Conservation (phyloP, 2,888 invertebrate species). For the Microctonus aethiopoides region DNA sequence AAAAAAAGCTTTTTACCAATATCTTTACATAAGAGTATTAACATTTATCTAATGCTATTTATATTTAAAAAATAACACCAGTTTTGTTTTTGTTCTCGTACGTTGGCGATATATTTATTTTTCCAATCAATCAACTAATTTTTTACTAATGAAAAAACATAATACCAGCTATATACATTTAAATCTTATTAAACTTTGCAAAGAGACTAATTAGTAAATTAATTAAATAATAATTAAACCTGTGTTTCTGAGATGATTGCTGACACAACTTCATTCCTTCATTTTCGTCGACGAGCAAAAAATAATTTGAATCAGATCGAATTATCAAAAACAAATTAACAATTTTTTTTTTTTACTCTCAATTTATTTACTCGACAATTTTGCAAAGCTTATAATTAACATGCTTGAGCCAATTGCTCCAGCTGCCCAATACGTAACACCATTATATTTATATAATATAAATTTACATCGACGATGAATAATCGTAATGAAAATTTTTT, state of each 20-base stretch:
- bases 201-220: constrained; percentile 2
- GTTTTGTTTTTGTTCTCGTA: constrained; percentile 10
- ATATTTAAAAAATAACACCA: constrained; percentile 16
- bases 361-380: not conserved
- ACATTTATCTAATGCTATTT: constrained; percentile 27
- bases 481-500: not conserved
- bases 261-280: not conserved
- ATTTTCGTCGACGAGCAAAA: not conserved
- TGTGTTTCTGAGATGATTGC: constrained; percentile 11
- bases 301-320: not conserved
- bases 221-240: not conserved
- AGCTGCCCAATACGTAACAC: not conserved
- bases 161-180: not conserved
- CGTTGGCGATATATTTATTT: constrained; percentile 26
- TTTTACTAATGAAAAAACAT: not conserved
- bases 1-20: constrained; percentile 29
- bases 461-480: not conserved
- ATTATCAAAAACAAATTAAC: not conserved
- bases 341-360: not conserved
- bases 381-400: not conserved
- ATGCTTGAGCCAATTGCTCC: not conserved
- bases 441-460: not conserved
- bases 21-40: constrained; percentile 37
- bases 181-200: not conserved
- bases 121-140: too few species aligned